Percentiles rank a stretch among this genome's conserved stretches.
These are phyloP conservation scores for Macrotus californicus DNA, from an alignment of 2,113 vertebrate species.

Conservation along the genomic window DNA sequence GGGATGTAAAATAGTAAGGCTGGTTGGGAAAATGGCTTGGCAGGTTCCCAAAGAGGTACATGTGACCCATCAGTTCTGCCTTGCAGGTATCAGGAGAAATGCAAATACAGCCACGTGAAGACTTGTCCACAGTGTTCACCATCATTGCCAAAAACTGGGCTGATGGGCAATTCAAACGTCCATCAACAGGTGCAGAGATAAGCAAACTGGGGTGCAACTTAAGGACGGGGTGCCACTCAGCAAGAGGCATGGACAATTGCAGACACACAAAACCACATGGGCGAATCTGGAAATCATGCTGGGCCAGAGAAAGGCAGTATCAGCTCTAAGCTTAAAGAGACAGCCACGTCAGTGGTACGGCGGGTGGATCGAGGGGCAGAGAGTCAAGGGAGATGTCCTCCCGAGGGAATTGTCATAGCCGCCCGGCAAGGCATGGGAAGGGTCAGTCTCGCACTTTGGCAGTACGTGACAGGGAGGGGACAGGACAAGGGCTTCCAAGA, in stretches of 20 bases:
- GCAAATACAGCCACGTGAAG: background rate
- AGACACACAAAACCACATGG: background rate
- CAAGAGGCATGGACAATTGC: background rate
- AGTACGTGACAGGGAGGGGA: too few species aligned
- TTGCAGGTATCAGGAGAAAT: background rate
- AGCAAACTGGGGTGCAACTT: background rate
- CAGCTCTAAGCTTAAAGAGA: background rate
- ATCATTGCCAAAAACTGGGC: background rate
- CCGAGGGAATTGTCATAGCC: fast-evolving
- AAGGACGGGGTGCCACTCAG: background rate
- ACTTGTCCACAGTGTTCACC: background rate
- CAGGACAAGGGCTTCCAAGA: too few species aligned
- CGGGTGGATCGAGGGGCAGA: background rate
- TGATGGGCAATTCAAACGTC: background rate
- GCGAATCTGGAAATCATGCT: background rate
- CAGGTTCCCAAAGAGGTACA: background rate
- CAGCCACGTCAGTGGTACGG: background rate
- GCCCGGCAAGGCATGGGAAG: background rate
- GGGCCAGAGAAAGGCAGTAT: background rate
- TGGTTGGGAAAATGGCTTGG: background rate
- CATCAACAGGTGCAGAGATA: background rate
- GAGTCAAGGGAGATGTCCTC: too few species aligned
- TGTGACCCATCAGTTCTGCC: background rate
- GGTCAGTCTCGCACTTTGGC: background rate
- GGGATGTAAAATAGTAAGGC: background rate